phyloP scores from a whole-genome alignment of 2,113 vertebrate genomes.

The Cyanoramphus novaezelandiae region DNA sequence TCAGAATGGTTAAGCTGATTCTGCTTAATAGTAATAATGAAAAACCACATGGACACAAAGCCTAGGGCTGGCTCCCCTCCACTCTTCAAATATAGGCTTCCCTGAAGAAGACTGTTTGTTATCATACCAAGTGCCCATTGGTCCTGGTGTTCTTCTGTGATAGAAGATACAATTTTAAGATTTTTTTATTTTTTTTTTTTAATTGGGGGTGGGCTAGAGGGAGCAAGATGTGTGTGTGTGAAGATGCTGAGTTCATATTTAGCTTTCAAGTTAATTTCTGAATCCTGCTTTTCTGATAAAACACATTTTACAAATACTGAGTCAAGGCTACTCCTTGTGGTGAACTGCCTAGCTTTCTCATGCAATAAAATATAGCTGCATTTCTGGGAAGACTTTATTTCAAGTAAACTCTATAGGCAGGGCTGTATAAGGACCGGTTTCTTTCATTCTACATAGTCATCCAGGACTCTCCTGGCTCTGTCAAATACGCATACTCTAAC shows the following conservation, averaged over 20 bases:
- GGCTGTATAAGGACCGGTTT: fast-evolving
- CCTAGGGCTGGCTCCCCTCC: neutral
- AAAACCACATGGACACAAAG: neutral
- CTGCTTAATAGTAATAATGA: neutral
- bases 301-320: neutral
- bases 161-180: neutral
- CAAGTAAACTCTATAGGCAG: neutral
- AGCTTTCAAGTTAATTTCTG: neutral
- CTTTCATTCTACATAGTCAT: neutral
- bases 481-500: neutral
- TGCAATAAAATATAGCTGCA: neutral
- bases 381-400: neutral
- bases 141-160: neutral
- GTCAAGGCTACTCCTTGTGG: neutral
- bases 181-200: neutral
- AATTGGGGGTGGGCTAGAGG: neutral
- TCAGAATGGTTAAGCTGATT: neutral
- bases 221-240: neutral
- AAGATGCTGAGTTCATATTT: neutral
- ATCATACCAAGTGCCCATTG: neutral
- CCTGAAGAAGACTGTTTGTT: neutral
- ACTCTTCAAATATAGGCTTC: neutral
- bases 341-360: neutral
- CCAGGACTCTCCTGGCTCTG: neutral
- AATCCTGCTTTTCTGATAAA: neutral